Evolutionary conservation across 2,113 vertebrate species (phyloP).

Genomic region (Neodontobutis hainanensis): DNA sequence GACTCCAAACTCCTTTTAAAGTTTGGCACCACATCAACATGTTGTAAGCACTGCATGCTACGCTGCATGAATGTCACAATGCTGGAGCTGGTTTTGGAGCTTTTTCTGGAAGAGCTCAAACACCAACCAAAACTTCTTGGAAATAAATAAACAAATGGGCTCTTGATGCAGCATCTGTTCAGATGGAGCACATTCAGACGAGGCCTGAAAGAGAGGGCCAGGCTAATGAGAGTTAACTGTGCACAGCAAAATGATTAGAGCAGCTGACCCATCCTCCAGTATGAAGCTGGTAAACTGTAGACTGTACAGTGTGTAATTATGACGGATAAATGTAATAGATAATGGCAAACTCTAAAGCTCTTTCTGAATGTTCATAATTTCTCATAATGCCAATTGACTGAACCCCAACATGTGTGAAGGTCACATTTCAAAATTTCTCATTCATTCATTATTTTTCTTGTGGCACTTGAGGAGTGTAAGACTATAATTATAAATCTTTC

Average conservation of each 20-base stretch:
- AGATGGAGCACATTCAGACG: slow-evolving; percentile 63
- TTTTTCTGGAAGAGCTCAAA: slow-evolving; percentile 33
- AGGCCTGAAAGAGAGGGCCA: slow-evolving; percentile 56
- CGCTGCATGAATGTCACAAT: slow-evolving; percentile 39
- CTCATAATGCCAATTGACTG: slow-evolving; percentile 34
- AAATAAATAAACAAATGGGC: slow-evolving; percentile 68
- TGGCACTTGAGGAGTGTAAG: slow-evolving; percentile 7
- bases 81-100: slow-evolving; percentile 41
- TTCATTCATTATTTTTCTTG: slow-evolving; percentile 9
- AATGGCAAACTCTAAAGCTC: not conserved
- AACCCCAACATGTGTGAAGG: slow-evolving; percentile 40
- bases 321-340: not conserved
- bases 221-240: slow-evolving; percentile 69
- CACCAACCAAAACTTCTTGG: slow-evolving; percentile 46
- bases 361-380: slow-evolving; percentile 32
- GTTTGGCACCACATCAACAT: slow-evolving; percentile 66
- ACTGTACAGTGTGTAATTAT: not conserved
- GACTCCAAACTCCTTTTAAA: slow-evolving; percentile 61
- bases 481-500: slow-evolving; percentile 2
- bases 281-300: slow-evolving; percentile 5
- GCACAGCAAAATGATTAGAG: slow-evolving; percentile 61
- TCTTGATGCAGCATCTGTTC: slow-evolving; percentile 70
- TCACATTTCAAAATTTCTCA: slow-evolving; percentile 36
- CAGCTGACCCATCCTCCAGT: slow-evolving; percentile 47
- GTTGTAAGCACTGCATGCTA: slow-evolving; percentile 60